Base-by-base conservation (phyloP, 2,888 invertebrate species). In the Hirtodrosophila cameraria region DNA sequence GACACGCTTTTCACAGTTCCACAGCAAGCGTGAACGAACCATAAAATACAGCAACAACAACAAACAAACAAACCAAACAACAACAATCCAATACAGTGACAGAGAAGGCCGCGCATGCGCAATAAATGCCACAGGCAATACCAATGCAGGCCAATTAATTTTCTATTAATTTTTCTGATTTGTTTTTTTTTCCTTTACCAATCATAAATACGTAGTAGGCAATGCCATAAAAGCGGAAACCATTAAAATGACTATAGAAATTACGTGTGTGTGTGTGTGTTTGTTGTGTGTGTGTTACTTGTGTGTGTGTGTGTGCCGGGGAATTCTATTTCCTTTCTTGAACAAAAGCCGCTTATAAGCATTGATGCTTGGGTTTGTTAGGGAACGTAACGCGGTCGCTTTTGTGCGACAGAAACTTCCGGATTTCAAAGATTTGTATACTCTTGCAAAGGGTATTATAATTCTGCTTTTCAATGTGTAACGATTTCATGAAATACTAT, bases 221-320 rank as follows among this genome's bases (percentile, higher is more conserved):
- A 73, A 64, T 68, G 52, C 75, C 77, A 77, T 74, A 73, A 73
- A 68, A 85, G 85, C 87, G 81, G 81, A 82, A 82, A 86, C 79
- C 75, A 82, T 82, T 82, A 82, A 82, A 81, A 79, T 75, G 53
- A 41, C 65, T 82, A 54, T 70, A 80, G 41, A 66, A 68, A 71
- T 62, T 70, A 50, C 52, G 28, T 7, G 20, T 23, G 3, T 30
- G 18, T 36, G 25, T 12, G 20, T 38, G 36, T 49, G 20, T 13
- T 15, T 50, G 9, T 43, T 23, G 6, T 6, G 23, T 23, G 18
- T 18, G 18, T 18, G 20, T 15, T n/a, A n/a, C n/a, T n/a, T n/a
- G 25, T 16, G 31, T 25, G 25, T 39, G 60, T 18, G 41, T 35
- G 55, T 63, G 53, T 28, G 59, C 36, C 42, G 48, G 30, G 43